Conservation (phyloP, 2,888 invertebrate species). For the Petrophora chlorosata region DNA sequence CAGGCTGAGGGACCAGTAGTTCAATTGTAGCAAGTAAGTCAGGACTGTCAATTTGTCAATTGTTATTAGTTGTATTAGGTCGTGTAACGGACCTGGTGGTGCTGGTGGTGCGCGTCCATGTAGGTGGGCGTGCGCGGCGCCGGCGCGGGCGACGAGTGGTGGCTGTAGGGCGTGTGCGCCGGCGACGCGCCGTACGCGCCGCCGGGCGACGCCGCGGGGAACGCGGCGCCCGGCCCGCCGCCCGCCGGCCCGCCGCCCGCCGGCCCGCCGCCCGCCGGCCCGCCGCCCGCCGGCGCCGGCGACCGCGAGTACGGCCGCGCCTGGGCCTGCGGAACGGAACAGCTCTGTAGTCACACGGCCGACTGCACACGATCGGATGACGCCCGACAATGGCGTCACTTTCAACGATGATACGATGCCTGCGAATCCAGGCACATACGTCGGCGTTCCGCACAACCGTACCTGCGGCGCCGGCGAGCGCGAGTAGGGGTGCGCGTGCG, state of each 20-base stretch:
- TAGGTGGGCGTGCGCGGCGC: constrained; percentile 57
- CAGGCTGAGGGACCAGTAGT: too few relatives aligned
- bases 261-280: constrained; percentile 22
- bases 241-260: constrained; percentile 28
- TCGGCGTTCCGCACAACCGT: too few relatives aligned
- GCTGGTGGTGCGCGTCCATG: constrained; percentile 46
- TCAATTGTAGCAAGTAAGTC: too few relatives aligned
- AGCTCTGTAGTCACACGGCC: too few relatives aligned
- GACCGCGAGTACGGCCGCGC: constrained; percentile 64
- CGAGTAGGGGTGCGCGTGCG: constrained; percentile 55
- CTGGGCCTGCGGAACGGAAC: constrained; percentile 8
- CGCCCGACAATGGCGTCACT: too few relatives aligned
- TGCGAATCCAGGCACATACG: too few relatives aligned
- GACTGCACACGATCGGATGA: too few relatives aligned
- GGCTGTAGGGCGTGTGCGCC: constrained; percentile 75
- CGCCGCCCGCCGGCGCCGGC: constrained; percentile 48
- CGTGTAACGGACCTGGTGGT: constrained; percentile 21
- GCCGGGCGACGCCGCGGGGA: constrained; percentile 67
- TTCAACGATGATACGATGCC: too few relatives aligned
- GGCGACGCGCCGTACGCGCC: constrained; percentile 72
- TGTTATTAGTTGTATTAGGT: neutral
- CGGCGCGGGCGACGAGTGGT: constrained; percentile 72
- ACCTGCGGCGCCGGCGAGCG: constrained; percentile 60
- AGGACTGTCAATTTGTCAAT: too few relatives aligned
- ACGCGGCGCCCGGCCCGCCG: constrained; percentile 48